Percentiles rank a stretch among this genome's conserved stretches.
These are phyloP conservation scores for Malurus melanocephalus DNA, from an alignment of 2,113 vertebrate species.

Conservation along the genomic window DNA sequence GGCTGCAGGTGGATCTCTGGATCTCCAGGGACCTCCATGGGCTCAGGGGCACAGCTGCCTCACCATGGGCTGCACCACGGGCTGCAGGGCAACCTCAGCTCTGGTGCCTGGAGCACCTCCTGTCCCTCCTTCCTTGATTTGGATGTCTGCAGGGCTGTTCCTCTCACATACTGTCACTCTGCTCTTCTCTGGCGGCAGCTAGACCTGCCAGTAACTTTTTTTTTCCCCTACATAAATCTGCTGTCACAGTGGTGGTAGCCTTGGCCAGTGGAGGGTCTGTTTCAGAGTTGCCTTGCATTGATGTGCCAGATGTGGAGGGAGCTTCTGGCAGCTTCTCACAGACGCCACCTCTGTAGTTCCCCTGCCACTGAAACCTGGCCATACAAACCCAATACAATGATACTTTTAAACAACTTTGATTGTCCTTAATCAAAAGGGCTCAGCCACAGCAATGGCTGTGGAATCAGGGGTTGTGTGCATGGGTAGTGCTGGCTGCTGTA, in stretches of 20 bases:
- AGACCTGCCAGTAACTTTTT: no score
- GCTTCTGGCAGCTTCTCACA: not conserved
- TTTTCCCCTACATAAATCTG: not conserved
- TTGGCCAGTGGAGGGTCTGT: rapidly evolving
- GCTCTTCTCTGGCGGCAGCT: not conserved
- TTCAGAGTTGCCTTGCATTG: not conserved
- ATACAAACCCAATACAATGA: not conserved
- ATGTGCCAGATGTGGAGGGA: not conserved
- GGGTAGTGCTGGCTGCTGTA: not conserved
- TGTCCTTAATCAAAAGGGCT: not conserved
- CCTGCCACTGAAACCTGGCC: not conserved
- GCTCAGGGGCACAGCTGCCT: not conserved
- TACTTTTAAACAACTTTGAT: not conserved
- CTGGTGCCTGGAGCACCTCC: not conserved
- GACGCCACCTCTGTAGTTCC: not conserved
- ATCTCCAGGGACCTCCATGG: not conserved
- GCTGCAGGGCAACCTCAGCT: not conserved
- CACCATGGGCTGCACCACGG: rapidly evolving
- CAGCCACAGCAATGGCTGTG: not conserved
- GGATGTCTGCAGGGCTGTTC: not conserved
- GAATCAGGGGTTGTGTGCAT: not conserved
- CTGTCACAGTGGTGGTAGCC: not conserved
- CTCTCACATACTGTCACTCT: rapidly evolving
- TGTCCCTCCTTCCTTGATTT: rapidly evolving
- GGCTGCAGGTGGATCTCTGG: not conserved